phyloP scores from a whole-genome alignment of 2,797 vertebrate species.

The Periparus ater region DNA sequence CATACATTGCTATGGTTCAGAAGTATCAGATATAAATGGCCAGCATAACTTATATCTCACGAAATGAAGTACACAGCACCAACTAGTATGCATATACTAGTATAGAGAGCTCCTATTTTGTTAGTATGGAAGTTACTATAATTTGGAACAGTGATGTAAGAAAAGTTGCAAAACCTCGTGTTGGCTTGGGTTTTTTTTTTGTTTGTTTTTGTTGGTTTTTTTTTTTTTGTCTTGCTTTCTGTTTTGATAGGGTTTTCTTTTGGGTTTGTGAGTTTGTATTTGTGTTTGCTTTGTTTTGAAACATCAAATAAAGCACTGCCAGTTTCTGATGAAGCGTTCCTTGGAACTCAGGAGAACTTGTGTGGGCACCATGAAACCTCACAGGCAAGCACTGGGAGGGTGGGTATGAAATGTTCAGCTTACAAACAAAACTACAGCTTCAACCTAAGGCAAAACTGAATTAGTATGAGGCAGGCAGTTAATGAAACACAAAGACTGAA shows the following conservation, averaged over 20 bases:
- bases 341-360: background rate
- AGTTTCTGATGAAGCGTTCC: background rate
- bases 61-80: background rate
- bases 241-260: background rate
- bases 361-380: background rate
- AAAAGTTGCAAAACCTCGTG: background rate
- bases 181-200: background rate
- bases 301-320: background rate
- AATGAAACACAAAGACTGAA: background rate
- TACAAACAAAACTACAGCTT: background rate
- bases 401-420: background rate
- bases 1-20: background rate
- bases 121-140: background rate
- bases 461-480: background rate
- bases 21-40: background rate
- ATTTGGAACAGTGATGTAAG: background rate
- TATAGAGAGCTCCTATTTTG: background rate
- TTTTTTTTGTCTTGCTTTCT: background rate
- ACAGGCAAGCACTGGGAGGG: background rate
- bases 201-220: fast-evolving
- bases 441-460: background rate
- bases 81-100: background rate
- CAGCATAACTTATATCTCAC: background rate
- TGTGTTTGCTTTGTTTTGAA: background rate
- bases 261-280: background rate